Base-by-base conservation (phyloP, 2,113 vertebrate species). In the Diadophis punctatus region DNA sequence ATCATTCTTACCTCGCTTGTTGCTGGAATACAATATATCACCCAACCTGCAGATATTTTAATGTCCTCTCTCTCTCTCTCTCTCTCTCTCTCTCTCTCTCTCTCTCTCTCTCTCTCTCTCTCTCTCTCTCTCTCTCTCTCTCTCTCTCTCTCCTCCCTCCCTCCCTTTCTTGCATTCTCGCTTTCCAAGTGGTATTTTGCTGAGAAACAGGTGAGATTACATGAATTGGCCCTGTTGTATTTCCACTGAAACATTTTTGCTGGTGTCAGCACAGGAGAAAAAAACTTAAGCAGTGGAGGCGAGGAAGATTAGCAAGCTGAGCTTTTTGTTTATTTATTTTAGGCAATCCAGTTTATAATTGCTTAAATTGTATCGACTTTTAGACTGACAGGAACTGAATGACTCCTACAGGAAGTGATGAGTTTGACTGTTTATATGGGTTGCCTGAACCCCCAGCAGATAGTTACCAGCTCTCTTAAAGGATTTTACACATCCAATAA, bases 201-300 rank as follows among this genome's bases (percentile, higher is more conserved):
- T 85, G 88, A 95, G 94, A 90, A 93, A 96, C 84, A 90, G 92
- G 87, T 95, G 89, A 93, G 95, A 96, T 96, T 5, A 93, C 95
- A 96, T 95, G 93, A 95, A 95, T 95, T 93, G n/a, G 3, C 25
- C 90, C 43, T 30, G 25, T 12, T 94, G 84, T 68, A 88, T 95
- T 97, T 95, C 90, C 16, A 22, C 60, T 93, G 91, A 95, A 95
- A 88, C 46, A 74, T 93, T 96, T 86, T 94, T 96, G 91, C 92
- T 1, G 9, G 84, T 95, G 52, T 95, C 90, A 95, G 89, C 88
- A 94, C 6, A 90, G 85, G n/a, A 95, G 92, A 89, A 7, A 94
- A 86, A 92, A 80, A 49, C 93, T 89, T 2, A 92, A 39, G 89
- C 92, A 90, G 51, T 63, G 30, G 74, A 90, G 74, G 86, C 11